phyloP scores from a whole-genome alignment of 2,113 vertebrate species.

The Saccopteryx leptura region DNA sequence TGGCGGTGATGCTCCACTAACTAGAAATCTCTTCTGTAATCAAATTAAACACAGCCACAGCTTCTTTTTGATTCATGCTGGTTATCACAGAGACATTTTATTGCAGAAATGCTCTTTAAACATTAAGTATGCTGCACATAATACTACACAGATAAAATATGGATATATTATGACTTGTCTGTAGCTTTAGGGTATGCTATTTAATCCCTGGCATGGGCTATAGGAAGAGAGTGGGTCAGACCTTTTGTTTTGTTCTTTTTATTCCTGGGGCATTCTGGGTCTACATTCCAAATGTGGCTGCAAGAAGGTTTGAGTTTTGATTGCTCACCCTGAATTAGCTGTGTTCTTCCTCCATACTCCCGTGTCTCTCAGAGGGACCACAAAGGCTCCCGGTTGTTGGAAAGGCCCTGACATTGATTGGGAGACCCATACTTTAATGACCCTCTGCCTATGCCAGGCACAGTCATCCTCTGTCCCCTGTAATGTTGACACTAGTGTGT shows the following conservation, averaged over 20 bases:
- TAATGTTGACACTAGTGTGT: background rate
- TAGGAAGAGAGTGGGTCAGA: background rate
- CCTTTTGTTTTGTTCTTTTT: conserved; percentile 54
- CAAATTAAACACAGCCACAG: conserved; percentile 71
- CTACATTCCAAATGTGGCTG: background rate
- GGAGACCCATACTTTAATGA: background rate
- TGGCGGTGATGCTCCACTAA: conserved; percentile 70
- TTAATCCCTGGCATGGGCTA: conserved; percentile 30
- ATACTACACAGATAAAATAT: conserved; percentile 71
- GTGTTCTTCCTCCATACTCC: background rate
- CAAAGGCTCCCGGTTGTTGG: background rate
- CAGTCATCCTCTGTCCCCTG: background rate
- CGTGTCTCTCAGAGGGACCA: background rate
- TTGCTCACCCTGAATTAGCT: background rate
- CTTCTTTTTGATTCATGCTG: conserved; percentile 53
- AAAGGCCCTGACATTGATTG: background rate
- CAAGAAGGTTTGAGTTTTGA: background rate
- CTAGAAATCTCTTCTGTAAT: conserved; percentile 75
- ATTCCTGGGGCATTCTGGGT: background rate
- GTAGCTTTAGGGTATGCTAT: conserved; percentile 52
- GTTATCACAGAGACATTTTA: conserved; percentile 72
- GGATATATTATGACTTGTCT: conserved; percentile 50
- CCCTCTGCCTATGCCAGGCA: background rate
- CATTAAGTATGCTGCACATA: conserved; percentile 70
- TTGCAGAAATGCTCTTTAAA: conserved; percentile 76